Base-by-base conservation (phyloP, 1,140 invertebrate genomes). In the Aphaenogaster floridana region DNA sequence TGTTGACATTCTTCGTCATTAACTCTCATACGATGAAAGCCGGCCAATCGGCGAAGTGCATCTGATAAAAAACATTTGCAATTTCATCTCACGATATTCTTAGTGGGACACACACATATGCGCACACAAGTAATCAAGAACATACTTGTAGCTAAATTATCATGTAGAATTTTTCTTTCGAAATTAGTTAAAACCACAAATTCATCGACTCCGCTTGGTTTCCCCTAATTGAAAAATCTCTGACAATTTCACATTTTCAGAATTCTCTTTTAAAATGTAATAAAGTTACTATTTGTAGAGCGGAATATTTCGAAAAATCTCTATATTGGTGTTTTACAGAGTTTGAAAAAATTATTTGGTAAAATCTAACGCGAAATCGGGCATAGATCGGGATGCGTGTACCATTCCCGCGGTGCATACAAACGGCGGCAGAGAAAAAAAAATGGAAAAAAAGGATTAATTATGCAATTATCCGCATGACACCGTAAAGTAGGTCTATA, bases 401-500 rank as follows among this genome's bases (percentile, higher is more conserved):
- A 28, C 6, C 17, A 48, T 59, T 72, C 45, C 17, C 45, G 34
- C 61, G 13, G 39, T 34, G 9, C 63, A 9, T 36, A 59, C 50
- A n/a, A 17, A 59, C 52, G 9, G 13, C 15, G 34, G 6, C 15
- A 21, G 21, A 42, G 45, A 11, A 34, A 48, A 34, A 48, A 81
- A 57, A 36, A 36, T 17, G 5, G 45, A 17, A 39, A 36, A 76
- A 76, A 74, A 34, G 15, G 2, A 39, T 76, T 39, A 84, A 84
- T 84, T 84, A 63, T 84, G 80, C 80, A 84, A 84, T 84, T 84
- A 84, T 84, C 42, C 69, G 69, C 80, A 36, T 74, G 80, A 76
- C 80, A 84, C 54, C 57, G 80, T 61, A 61, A 84, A 84, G 80
- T 84, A 84, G 80, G 80, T 84, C 80, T 84, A 84, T 84, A 84